These are phyloP conservation scores for Typhlomys cinereus DNA, from an alignment of 2,113 vertebrate genomes.

Conservation along the genomic window DNA sequence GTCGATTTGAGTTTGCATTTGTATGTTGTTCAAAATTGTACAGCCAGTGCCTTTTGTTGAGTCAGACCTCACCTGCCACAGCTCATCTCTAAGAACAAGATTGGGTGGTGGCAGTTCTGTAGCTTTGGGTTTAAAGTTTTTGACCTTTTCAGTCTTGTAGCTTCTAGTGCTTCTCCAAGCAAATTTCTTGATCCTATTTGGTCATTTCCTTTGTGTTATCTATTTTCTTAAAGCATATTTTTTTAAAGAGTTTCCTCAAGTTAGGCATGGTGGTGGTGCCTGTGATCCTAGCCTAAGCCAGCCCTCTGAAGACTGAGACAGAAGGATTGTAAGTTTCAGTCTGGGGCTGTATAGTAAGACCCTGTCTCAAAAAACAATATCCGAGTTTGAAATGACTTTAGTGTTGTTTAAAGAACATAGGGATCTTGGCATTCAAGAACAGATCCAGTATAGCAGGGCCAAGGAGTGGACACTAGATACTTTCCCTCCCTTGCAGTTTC, in stretches of 20 bases:
- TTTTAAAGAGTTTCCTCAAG: slow-evolving; percentile 16
- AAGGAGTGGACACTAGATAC: not conserved
- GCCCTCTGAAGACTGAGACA: not conserved
- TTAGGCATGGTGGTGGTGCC: not conserved
- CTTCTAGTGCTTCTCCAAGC: slow-evolving; percentile 13
- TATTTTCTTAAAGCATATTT: not conserved
- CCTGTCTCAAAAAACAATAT: not conserved
- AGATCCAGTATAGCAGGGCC: not conserved
- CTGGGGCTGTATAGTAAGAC: not conserved
- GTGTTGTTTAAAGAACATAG: not conserved
- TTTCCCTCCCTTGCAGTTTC: not conserved
- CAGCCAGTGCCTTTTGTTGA: not conserved
- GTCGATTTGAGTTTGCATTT: slow-evolving; percentile 44
- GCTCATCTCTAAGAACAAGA: slow-evolving; percentile 21
- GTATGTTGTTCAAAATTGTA: slow-evolving; percentile 20
- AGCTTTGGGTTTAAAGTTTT: slow-evolving; percentile 43
- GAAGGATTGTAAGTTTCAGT: not conserved
- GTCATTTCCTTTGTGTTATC: slow-evolving; percentile 15
- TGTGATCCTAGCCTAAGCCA: not conserved
- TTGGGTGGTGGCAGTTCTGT: not conserved
- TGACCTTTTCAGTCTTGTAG: slow-evolving; percentile 8
- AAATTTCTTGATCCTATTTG: slow-evolving; percentile 14
- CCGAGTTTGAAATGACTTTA: not conserved
- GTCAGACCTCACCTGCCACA: slow-evolving; percentile 29
- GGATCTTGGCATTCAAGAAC: not conserved